Base-by-base conservation (phyloP, 1,140 invertebrate species). In the Meteorus sp. region DNA sequence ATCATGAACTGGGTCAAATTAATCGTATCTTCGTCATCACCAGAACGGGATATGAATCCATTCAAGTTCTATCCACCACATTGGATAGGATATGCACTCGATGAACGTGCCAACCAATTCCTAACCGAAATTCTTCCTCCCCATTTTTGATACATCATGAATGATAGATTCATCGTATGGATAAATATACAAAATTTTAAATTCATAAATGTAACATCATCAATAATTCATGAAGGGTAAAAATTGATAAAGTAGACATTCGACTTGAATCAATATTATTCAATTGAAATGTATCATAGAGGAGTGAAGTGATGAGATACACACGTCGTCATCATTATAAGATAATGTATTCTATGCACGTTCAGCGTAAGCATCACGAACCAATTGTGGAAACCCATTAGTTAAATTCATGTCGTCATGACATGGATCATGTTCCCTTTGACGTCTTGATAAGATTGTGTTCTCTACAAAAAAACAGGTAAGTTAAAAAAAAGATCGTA, bases 1-100 rank as follows among this genome's bases (percentile, higher is more conserved):
- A 59, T 56, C 44, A 13, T 25, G 45, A 60, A 63, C 54, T 57
- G 52, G 62, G 62, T 63, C 62, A 60, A 60, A 63, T 63, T 60
- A 58, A 63, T 60, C 58, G 50, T 63, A 63, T 63, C 54, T 59
- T 56, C 53, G 17, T 52, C 43, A 54, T 43, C 44, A 22, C 43
- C 25, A 59, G n/a, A 54, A 41, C 7, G 50, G 54, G 23, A 59
- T 63, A 63, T 52, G 57, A n/a, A 57, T 33, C 61, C 54, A 20
- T 55, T 56, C 45, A 63, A 59, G 44, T 56, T 56, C 57, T 45
- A 54, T n/a, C n/a, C n/a, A n/a, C n/a, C n/a, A n/a, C n/a, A n/a
- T n/a, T n/a, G n/a, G n/a, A n/a, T n/a, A n/a, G n/a, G n/a, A n/a
- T n/a, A n/a, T n/a, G n/a, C n/a, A n/a, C n/a, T n/a, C n/a, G n/a